phyloP scores from a whole-genome alignment of 2,888 invertebrate genomes.

The Lamproptera curius region DNA sequence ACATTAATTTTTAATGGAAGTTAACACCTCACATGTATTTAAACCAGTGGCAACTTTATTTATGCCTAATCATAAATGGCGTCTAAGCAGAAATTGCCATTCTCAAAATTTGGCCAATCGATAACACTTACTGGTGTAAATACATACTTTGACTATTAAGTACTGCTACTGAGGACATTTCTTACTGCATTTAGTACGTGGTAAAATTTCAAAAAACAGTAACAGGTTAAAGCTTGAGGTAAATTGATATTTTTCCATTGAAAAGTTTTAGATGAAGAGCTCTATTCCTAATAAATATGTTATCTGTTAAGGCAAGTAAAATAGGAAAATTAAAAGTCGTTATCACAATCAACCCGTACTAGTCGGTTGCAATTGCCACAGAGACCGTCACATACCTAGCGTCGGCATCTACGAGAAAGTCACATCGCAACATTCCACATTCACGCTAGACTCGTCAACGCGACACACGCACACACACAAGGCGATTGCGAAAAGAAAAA shows the following conservation, averaged over 20 bases:
- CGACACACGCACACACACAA: not conserved
- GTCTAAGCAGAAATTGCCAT: too few species aligned
- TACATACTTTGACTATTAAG: not conserved
- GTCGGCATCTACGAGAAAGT: too few species aligned
- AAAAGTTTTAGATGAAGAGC: not conserved
- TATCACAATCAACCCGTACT: not conserved
- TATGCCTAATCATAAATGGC: too few species aligned
- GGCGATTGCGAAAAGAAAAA: conserved; percentile 30
- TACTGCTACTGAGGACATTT: not conserved
- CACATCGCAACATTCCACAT: too few species aligned
- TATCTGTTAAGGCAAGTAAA: not conserved
- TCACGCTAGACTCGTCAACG: not conserved
- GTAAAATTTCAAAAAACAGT: not conserved
- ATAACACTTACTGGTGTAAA: not conserved
- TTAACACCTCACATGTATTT: too few species aligned
- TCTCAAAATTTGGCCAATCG: not conserved
- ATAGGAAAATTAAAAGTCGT: not conserved
- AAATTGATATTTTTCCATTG: not conserved
- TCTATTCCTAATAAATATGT: not conserved
- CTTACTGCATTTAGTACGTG: not conserved
- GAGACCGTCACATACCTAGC: not conserved
- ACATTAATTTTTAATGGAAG: too few species aligned
- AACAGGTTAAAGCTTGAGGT: not conserved
- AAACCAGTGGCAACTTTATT: too few species aligned
- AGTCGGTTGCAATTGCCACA: not conserved